These are phyloP conservation scores for Graptemys geographica DNA, from an alignment of 2,797 vertebrate genomes.

Conservation along the genomic window DNA sequence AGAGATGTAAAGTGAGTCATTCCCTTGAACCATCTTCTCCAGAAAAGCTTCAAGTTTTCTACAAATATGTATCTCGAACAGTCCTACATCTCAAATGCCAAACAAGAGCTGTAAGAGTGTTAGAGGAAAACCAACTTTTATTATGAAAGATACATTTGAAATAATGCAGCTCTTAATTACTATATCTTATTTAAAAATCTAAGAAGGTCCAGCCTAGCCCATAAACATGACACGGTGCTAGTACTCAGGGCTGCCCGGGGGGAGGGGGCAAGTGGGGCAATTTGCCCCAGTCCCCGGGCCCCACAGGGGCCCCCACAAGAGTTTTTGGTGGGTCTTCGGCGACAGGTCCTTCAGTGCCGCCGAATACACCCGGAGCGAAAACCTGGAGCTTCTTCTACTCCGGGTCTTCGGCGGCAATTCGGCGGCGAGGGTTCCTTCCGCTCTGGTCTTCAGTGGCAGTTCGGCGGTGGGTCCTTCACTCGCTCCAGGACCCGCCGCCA, in stretches of 20 bases:
- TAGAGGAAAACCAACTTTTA: background rate
- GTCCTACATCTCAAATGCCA: conserved; percentile 42
- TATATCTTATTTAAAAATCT: conserved; percentile 53
- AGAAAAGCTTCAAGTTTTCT: background rate
- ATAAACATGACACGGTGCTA: conserved; percentile 19
- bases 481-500: no score
- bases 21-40: conserved; percentile 28
- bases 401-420: no score
- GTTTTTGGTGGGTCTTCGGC: no score
- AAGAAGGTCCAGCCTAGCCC: conserved; percentile 28
- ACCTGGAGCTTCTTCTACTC: no score
- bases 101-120: background rate
- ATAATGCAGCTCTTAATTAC: conserved; percentile 23
- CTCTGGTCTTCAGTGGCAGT: no score
- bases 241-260: rapidly evolving
- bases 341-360: no score
- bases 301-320: no score
- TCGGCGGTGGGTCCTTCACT: no score
- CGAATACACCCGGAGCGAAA: no score
- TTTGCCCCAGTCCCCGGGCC: no score
- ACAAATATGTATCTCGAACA: background rate
- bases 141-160: background rate
- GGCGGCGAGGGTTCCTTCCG: no score
- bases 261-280: no score
- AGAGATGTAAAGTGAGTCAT: conserved; percentile 57